Evolutionary conservation across 2,888 invertebrate genomes (phyloP), one percentile per base, ranked within the genome.

Genomic region (Patella depressa): DNA sequence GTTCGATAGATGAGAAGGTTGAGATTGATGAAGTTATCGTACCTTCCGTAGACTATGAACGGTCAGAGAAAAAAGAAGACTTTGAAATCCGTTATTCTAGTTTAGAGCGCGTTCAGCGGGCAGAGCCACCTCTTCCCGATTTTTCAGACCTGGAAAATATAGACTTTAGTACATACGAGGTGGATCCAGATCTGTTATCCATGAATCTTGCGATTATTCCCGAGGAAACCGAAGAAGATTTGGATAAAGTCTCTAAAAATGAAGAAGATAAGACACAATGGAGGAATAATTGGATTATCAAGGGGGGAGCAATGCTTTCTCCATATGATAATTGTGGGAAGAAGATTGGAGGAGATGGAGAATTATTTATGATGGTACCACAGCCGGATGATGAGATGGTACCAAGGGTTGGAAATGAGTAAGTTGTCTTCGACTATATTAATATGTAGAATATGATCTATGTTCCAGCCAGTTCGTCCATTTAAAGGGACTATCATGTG

Each of bases 281-380:
- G 87, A 77, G 84, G 29, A 84, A 83, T 12, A 89, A 89, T 81
- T 89, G 89, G 89, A 84, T 88, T 59, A 87, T 89, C 73, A 86
- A 85, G 82, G 85, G 85, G 79, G 15, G 82, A 53, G 80, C 82
- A 71, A 69, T 76, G 53, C 75, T 85, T 11, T 83, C 85, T 3
- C 80, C 86, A 4, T 86, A 86, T 77, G 82, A 80, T 55, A 86
- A 82, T 77, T 45, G 84, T 14, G 81, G 81, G n/a, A 79, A 81
- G 72, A 77, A 71, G 54, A 78, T 82, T 3, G 82, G 78, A 9
- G 78, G 79, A 2, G 82, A 85, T n/a, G 71, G 53, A 76, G 84
- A 70, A 76, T 72, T 84, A 1, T 85, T 84, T 75, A 82, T 86
- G 75, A 84, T 86, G 75, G 85, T 88, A 53, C 88, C 88, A n/a